Evolutionary conservation across 2,113 vertebrate genomes (phyloP), one percentile per base, ranked within the genome.

Genomic region (Fulmarus glacialis): DNA sequence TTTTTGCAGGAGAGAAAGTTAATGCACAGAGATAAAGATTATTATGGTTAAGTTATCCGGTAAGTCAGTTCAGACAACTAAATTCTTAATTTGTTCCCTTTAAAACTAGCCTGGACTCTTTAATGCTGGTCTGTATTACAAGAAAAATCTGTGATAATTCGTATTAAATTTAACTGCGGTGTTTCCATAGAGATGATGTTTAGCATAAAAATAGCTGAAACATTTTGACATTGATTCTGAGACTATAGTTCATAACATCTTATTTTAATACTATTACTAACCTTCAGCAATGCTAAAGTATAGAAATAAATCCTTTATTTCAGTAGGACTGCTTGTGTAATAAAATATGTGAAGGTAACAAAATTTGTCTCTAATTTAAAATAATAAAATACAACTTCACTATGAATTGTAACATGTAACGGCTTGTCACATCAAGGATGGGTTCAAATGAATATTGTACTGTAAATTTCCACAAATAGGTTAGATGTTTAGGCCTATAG

Each of bases 131-230:
- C 60, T 81, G 60, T 21, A 24, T 43, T 43, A 36, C 59, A 14
- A 71, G 42, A 71, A 72, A 60, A 72, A 82, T 47, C 82, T 67
- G 11, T 70, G 74, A 59, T 74, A 75, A 95, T 91, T 82, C 40
- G 23, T 62, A 84, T 87, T 52, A 72, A 95, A 89, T 89, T 78
- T 87, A 84, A 92, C 83, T 47, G 77, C 22, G 8, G 43, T 13
- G 91, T 97, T 96, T 93, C 93, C 90, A 94, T 96, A 96, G 95
- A n/a, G 71, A 97, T 94, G 20, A 30, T 80, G 88, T 90, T 95
- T 93, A 91, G 63, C 71, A 73, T 82, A 90, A 95, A 96, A 97
- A 95, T 85, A 96, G 81, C 94, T 91, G 91, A 84, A 95, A 87
- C 87, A 89, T 96, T 91, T 94, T 95, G 94, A 89, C 78, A 66